Evolutionary conservation across 2,888 invertebrate species (phyloP), one percentile per base, ranked within the genome.

Genomic region (Athalia cordata): DNA sequence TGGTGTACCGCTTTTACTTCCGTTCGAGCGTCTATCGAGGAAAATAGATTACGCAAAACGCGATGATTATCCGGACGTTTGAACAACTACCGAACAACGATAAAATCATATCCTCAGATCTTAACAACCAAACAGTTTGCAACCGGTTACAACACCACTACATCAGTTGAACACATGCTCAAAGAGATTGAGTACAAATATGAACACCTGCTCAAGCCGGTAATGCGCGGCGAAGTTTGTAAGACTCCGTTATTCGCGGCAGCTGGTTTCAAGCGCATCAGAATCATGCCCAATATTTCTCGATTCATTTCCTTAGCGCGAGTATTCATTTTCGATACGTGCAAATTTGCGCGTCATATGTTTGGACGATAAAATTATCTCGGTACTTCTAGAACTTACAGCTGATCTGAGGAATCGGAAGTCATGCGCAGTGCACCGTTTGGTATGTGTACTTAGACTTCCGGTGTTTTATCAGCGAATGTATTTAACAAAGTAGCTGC

Each of bases 201-300:
- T 72, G 59, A 72, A 57, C 57, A 47, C 57, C 57, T 47, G 11
- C 6, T 72, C 13, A n/a, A 47, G 9, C 47, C n/a, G 47, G 59
- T 59, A 29, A 29, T 29, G 29, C 29, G 29, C 29, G 2, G 29
- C 29, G 29, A 29, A 29, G 43, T 59, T 57, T 9, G 15, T 47
- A 9, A n/a, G 47, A 72, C 47, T 72, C 72, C 72, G 72, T 72
- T 72, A 72, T 72, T 72, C 59, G 11, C 72, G 45, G 43, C 57
- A 59, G 47, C 52, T 57, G 29, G 29, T 29, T 1, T 29, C 2
- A 29, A 29, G 29, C 29, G 29, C 29, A 29, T 29, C 29, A 29
- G 29, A 29, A 29, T 1, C 29, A 29, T 29, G 29, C 29, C 29
- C 29, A 29, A 29, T 29, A 29, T 29, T 29, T 29, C 29, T 29